phyloP scores from a whole-genome alignment of 2,888 invertebrate species.

The Amphiduros pacificus region DNA sequence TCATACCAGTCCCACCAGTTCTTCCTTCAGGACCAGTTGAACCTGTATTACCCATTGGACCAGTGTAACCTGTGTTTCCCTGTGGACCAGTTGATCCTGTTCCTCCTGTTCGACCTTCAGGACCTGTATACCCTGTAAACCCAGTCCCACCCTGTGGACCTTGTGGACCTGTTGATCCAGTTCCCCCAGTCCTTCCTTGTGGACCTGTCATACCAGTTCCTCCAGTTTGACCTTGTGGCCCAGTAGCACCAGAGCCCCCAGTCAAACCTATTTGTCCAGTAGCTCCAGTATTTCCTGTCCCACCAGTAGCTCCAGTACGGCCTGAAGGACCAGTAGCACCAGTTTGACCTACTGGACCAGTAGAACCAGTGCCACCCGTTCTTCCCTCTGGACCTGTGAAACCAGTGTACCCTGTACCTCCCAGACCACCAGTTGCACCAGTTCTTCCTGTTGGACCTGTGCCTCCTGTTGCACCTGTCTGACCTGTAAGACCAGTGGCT shows the following conservation, averaged over 20 bases:
- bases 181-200: constrained; percentile 8
- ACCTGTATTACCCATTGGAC: constrained; percentile 23
- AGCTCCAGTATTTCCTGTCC: constrained; percentile 3
- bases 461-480: constrained; percentile 7
- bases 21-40: constrained; percentile 8
- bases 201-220: constrained; percentile 14
- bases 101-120: constrained; percentile 7
- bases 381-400: constrained; percentile 15
- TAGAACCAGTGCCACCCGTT: constrained; percentile 11
- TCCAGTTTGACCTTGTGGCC: constrained; percentile 17
- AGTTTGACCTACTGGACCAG: constrained; percentile 13
- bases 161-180: constrained; percentile 17
- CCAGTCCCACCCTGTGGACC: constrained; percentile 16
- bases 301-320: constrained; percentile 17
- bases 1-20: constrained; percentile 2
- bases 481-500: constrained; percentile 19
- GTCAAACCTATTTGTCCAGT: constrained; percentile 8
- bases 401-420: constrained; percentile 18
- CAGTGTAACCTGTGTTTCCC: not conserved
- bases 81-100: constrained; percentile 2
- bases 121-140: constrained; percentile 9
- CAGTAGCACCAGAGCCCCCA: constrained; percentile 16
- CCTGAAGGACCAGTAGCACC: constrained; percentile 14
- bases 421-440: constrained; percentile 19
- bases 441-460: constrained; percentile 11